These are phyloP conservation scores for Rutilus rutilus DNA, from an alignment of 2,113 vertebrate genomes.

Conservation along the genomic window DNA sequence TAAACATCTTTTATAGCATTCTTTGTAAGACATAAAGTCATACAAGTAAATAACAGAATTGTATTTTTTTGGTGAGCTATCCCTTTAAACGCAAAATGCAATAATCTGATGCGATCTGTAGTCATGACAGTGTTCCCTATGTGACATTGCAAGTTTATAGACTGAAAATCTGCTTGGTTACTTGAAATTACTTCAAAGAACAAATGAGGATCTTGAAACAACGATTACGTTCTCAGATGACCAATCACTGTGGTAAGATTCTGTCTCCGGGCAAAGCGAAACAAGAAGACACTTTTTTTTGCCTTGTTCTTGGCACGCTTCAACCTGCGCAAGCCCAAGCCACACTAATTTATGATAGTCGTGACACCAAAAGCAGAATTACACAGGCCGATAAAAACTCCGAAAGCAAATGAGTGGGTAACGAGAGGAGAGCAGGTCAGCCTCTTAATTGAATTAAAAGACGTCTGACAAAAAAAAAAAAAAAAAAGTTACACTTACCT, in stretches of 20 bases:
- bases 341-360: conserved; percentile 77
- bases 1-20: neutral
- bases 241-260: conserved; percentile 50
- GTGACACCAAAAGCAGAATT: conserved; percentile 80
- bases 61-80: neutral
- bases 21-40: neutral
- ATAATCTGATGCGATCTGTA: conserved; percentile 5
- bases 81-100: conserved; percentile 13
- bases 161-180: conserved; percentile 52
- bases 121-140: conserved; percentile 33
- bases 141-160: conserved; percentile 47
- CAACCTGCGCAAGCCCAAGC: conserved; percentile 68
- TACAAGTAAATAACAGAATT: neutral
- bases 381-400: conserved; percentile 79
- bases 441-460: conserved; percentile 99
- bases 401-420: conserved; percentile 89
- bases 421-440: conserved; percentile 87
- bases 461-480: conserved; percentile 74
- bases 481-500: conserved; percentile 81
- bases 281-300: conserved; percentile 65
- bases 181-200: conserved; percentile 50
- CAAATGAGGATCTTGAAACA: conserved; percentile 49
- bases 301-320: conserved; percentile 69
- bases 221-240: conserved; percentile 63
- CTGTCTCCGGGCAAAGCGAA: conserved; percentile 78